Evolutionary conservation across 2,888 invertebrate species (phyloP).

Genomic region (Stenurella melanura): DNA sequence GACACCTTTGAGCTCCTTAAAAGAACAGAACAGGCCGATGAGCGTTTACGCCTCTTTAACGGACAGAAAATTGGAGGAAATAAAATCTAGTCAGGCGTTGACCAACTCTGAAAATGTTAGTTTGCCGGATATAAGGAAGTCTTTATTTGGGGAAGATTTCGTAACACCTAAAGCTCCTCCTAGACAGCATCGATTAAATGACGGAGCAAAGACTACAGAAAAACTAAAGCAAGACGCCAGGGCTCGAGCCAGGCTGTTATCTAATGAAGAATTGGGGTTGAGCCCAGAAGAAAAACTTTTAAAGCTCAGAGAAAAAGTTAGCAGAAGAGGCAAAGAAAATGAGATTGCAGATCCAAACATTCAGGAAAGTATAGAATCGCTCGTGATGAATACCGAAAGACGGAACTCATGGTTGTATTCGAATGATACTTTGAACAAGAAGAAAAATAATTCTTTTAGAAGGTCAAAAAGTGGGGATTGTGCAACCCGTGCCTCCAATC

Average conservation of each 20-base stretch:
- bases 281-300: constrained; percentile 81
- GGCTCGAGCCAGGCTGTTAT: constrained; percentile 80
- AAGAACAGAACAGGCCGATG: constrained; percentile 59
- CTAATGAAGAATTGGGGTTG: constrained; percentile 84
- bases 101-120: constrained; percentile 69
- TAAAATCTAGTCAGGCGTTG: constrained; percentile 56
- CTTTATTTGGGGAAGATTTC: constrained; percentile 63
- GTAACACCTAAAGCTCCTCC: constrained; percentile 76
- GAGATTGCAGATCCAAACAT: constrained; percentile 51
- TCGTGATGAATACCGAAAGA: constrained; percentile 65
- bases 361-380: constrained; percentile 61
- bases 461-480: constrained; percentile 68
- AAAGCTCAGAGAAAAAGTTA: constrained; percentile 74
- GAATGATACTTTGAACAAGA: constrained; percentile 66
- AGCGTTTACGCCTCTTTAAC: constrained; percentile 63
- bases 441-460: constrained; percentile 65
- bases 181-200: constrained; percentile 70
- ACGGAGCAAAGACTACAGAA: constrained; percentile 75
- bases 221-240: constrained; percentile 78
- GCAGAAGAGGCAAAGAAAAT: constrained; percentile 58
- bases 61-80: constrained; percentile 45
- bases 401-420: constrained; percentile 66
- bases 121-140: constrained; percentile 71
- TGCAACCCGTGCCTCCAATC: constrained; percentile 33
- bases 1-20: constrained; percentile 56